These are phyloP conservation scores for Equus przewalskii DNA, from an alignment of 2,113 vertebrate species.

Conservation along the genomic window DNA sequence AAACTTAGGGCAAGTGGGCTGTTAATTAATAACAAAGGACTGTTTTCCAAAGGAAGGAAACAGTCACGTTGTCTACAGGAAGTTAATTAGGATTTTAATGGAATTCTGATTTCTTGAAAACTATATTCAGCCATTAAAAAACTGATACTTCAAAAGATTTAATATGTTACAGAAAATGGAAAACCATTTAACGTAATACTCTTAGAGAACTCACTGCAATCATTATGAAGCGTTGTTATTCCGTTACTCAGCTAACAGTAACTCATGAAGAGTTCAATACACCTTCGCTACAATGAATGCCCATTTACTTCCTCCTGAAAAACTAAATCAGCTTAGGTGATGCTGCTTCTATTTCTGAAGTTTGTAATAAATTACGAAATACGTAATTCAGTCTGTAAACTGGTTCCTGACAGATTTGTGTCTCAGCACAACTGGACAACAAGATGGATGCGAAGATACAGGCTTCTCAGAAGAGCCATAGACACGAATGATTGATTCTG, in stretches of 20 bases:
- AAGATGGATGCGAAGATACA: not conserved
- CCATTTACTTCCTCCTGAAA: conserved; percentile 11
- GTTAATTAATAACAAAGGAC: conserved; percentile 3
- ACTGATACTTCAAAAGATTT: not conserved
- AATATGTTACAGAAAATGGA: conserved; percentile 20
- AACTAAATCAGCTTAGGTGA: conserved; percentile 21
- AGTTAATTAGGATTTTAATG: conserved; percentile 52
- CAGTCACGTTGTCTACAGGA: not conserved
- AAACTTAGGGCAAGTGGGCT: not conserved
- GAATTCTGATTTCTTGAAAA: conserved; percentile 51
- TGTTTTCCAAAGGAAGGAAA: conserved; percentile 41
- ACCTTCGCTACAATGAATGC: not conserved
- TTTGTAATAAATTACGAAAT: conserved; percentile 21
- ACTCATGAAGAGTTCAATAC: not conserved
- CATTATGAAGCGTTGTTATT: conserved; percentile 23
- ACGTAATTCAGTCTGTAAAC: not conserved
- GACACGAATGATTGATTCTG: not conserved
- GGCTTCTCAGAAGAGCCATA: not conserved
- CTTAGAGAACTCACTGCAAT: conserved; percentile 33
- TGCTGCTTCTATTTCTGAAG: conserved; percentile 35
- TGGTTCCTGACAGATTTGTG: not conserved
- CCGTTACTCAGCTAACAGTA: not conserved
- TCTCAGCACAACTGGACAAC: not conserved
- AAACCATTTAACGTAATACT: conserved; percentile 32
- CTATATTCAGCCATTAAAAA: not conserved